Evolutionary conservation across 1,140 invertebrate species (phyloP).

Genomic region (Charaxes varanes): DNA sequence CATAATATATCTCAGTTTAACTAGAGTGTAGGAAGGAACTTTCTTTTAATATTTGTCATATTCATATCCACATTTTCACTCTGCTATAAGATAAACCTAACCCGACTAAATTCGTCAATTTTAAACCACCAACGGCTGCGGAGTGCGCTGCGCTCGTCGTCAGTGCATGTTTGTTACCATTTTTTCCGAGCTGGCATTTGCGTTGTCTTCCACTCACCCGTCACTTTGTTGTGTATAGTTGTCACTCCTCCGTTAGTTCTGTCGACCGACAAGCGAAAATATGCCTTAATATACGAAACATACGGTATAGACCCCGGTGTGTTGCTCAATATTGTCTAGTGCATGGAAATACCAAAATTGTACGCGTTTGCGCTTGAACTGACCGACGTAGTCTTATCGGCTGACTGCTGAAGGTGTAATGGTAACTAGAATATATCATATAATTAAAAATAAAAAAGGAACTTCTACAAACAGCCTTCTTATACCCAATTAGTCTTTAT

Average conservation of each 20-base stretch:
- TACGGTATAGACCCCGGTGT: conserved; percentile 13
- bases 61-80: too few relatives aligned
- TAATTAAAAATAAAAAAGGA: neutral
- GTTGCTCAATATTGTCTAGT: conserved; percentile 32
- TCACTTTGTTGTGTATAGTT: conserved; percentile 35
- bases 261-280: conserved; percentile 11
- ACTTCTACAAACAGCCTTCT: too few relatives aligned
- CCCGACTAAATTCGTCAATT: too few relatives aligned
- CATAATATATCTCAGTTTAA: too few relatives aligned
- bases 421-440: neutral
- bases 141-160: conserved; percentile 11
- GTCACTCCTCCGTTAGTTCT: conserved; percentile 16
- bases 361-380: conserved; percentile 14
- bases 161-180: conserved; percentile 30
- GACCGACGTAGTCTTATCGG: conserved; percentile 1
- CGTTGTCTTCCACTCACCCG: conserved; percentile 28
- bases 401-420: conserved; percentile 12
- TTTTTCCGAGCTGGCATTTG: conserved; percentile 29
- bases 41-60: too few relatives aligned
- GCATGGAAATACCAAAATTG: conserved; percentile 24
- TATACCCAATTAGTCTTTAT: too few relatives aligned
- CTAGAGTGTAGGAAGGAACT: too few relatives aligned
- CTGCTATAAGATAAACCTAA: too few relatives aligned
- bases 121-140: neutral
- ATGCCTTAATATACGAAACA: conserved; percentile 12